Base-by-base conservation (phyloP, 2,113 vertebrate genomes). In the Lamprotornis superbus region DNA sequence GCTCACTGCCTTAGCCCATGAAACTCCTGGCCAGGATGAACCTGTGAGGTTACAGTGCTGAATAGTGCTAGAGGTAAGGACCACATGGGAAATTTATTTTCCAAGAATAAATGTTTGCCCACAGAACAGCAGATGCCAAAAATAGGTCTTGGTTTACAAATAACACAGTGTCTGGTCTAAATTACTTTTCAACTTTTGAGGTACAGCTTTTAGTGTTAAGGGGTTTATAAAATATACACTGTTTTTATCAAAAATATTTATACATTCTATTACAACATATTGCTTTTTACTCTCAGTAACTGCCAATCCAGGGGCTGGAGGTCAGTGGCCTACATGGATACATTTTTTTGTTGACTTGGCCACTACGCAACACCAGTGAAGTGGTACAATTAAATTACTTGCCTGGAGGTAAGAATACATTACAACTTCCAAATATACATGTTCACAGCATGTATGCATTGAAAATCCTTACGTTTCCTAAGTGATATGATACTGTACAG, bases 121-220 rank as follows among this genome's bases (percentile, higher is more conserved):
- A 14, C 70, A 92, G 89, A 96, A 89, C 74, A 87, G 84, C 87
- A 91, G 93, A 83, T 95, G 87, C 91, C 92, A 92, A 90, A 93
- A 91, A 44, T 16, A 87, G 89, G 73, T 93, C 89, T 87, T 89
- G 80, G 53, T 55, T 95, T 93, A 95, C 80, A 89, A 87, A 63
- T 67, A 47, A 59, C 93, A 96, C 95, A 95, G 91, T 96, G 97
- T 95, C 82, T 77, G 96, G 98, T 98, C 97, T 83, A 95, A 91
- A 93, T 91, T 91, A 61, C 81, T 95, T 90, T 88, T 93, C 89
- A 77, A 79, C 97, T 98, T 98, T 97, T 98, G 98, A 98, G 98
- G 98, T 98, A 98, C 98, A 98, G 97, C 83, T 97, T 82, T 98
- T 98, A 98, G 98, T 98, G 98, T 98, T 98, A 96, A 97, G 97